A percentile compares a stretch with the other conserved stretches of the same genome.
phyloP scores from a whole-genome alignment of 2,888 invertebrate species.

The Cyclophora punctaria region DNA sequence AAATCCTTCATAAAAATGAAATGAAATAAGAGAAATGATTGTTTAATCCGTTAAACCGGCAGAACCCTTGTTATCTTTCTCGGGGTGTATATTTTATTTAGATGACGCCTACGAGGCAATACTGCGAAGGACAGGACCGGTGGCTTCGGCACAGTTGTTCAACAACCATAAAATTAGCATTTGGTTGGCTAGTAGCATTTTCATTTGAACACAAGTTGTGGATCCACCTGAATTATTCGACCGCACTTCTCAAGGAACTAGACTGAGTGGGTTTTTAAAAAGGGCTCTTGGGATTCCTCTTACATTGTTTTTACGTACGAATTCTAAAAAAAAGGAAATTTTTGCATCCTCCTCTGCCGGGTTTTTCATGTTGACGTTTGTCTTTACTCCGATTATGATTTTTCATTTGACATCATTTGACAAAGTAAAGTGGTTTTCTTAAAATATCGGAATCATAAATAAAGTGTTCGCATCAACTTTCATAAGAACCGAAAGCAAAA shows the following conservation, averaged over 20 bases:
- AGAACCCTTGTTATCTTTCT: constrained; percentile 44
- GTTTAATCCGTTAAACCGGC: constrained; percentile 29
- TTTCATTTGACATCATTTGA: too few relatives aligned
- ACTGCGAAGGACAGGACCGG: constrained; percentile 63
- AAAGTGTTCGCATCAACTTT: too few relatives aligned
- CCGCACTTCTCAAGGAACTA: constrained; percentile 51
- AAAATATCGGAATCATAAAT: too few relatives aligned
- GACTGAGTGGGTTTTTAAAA: constrained; percentile 32
- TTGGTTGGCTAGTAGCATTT: constrained; percentile 68
- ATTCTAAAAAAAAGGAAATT: not conserved
- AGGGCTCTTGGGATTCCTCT: not conserved
- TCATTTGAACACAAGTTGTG: constrained; percentile 58
- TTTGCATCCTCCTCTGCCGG: not conserved
- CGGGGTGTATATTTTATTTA: constrained; percentile 61
- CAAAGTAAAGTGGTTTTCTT: too few relatives aligned
- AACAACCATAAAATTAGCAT: constrained; percentile 76
- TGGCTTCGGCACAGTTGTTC: constrained; percentile 69
- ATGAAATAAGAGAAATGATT: constrained; percentile 22
- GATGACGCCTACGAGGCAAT: constrained; percentile 64
- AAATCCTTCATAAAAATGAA: constrained; percentile 5
- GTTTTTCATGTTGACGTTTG: too few relatives aligned
- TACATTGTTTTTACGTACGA: constrained; percentile 4
- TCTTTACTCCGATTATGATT: too few relatives aligned
- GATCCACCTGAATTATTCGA: constrained; percentile 66
- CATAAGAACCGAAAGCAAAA: not conserved